Conservation (phyloP, 2,797 vertebrate genomes). For the Intellagama lesueurii region DNA sequence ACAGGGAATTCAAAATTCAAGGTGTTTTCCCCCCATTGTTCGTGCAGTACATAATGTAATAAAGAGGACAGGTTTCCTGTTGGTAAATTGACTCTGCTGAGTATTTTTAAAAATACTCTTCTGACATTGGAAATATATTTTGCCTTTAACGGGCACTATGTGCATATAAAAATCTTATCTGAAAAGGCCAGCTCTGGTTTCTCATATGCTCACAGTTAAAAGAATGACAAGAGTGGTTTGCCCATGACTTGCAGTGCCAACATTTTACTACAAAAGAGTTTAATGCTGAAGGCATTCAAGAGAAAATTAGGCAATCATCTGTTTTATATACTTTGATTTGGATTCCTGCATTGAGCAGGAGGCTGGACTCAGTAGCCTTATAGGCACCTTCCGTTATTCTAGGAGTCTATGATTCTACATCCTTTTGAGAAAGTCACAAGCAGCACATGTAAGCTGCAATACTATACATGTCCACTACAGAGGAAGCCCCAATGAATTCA, state of each 20-base stretch:
- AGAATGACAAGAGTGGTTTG: neutral
- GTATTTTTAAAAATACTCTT: neutral
- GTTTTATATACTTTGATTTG: no score
- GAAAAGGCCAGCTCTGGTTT: neutral
- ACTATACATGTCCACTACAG: no score
- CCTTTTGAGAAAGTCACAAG: no score
- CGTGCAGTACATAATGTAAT: neutral
- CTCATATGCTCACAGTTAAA: neutral
- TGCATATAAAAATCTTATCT: slow-evolving; percentile 10
- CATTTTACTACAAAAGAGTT: no score
- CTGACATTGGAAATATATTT: neutral
- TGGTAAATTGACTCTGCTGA: neutral
- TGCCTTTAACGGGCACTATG: no score
- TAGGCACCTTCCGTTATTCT: neutral
- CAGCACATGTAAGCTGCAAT: no score
- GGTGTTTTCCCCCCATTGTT: neutral
- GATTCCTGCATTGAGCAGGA: no score
- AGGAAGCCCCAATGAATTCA: no score
- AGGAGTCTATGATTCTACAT: no score
- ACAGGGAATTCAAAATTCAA: neutral
- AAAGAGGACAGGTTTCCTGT: neutral
- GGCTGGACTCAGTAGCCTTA: no score
- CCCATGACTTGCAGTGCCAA: neutral
- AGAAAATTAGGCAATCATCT: no score
- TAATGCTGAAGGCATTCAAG: no score